These are phyloP conservation scores for Antennarius maculatus DNA, from an alignment of 2,797 vertebrate species.

Conservation along the genomic window DNA sequence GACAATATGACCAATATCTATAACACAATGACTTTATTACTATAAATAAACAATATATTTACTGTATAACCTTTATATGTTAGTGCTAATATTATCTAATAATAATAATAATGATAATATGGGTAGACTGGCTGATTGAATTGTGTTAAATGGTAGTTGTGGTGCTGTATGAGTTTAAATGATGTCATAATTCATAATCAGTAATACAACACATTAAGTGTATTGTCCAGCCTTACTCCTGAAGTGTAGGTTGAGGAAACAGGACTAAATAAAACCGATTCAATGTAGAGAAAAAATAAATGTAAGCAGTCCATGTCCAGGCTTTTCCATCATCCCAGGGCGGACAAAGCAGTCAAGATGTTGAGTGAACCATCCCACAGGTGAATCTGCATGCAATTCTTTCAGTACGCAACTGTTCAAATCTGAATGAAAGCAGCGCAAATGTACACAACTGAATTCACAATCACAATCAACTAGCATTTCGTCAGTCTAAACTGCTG, in stretches of 20 bases:
- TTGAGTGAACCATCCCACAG: slow-evolving; percentile 51
- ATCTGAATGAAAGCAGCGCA: slow-evolving; percentile 73
- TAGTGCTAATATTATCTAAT: not conserved
- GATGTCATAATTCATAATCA: slow-evolving; percentile 11
- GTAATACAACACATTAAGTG: slow-evolving; percentile 21
- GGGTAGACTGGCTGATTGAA: not conserved
- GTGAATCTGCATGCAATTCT: slow-evolving; percentile 74
- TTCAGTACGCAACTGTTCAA: slow-evolving; percentile 71
- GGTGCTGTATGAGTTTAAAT: not conserved
- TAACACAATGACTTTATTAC: slow-evolving; percentile 20
- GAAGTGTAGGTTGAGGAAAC: slow-evolving; percentile 50
- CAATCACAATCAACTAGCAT: slow-evolving; percentile 69
- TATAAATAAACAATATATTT: slow-evolving; percentile 35
- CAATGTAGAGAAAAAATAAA: slow-evolving; percentile 57
- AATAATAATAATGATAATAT: not conserved
- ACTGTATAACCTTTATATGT: slow-evolving; percentile 2
- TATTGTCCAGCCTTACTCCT: slow-evolving; percentile 56
- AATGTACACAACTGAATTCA: slow-evolving; percentile 68
- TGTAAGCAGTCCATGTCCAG: slow-evolving; percentile 62
- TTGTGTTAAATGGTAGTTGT: not conserved
- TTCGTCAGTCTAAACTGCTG: slow-evolving; percentile 51
- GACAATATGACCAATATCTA: slow-evolving; percentile 50
- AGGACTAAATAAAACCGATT: slow-evolving; percentile 51
- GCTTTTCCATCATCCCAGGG: slow-evolving; percentile 44
- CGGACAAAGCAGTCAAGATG: slow-evolving; percentile 54